Base-by-base conservation (phyloP, 2,888 invertebrate species). In the Lepeophtheirus nordmannii region DNA sequence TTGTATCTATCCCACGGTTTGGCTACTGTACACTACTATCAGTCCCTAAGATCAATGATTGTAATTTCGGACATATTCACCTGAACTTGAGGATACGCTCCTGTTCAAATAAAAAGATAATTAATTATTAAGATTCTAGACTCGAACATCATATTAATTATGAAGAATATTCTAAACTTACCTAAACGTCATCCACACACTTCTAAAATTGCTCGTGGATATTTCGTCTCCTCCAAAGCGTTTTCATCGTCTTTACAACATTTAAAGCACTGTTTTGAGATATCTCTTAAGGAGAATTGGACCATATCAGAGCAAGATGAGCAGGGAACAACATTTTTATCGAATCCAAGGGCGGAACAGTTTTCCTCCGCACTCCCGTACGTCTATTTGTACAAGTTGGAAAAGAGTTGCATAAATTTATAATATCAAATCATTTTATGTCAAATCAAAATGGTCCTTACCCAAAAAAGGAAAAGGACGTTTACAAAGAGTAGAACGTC, bases 171-270 rank as follows among this genome's bases (percentile, higher is more conserved):
- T 11, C 61, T 22, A 23, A 96, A 92, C 10, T 91, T 87, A 68
- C 92, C 91, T 79, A 97, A 92, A 80, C 97, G 97, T 78, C 97
- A 98, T 63, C 93, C 93, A 75, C 97, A 98, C 9, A 97, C 93
- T 81, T 94, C 92, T 57, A 98, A 79, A 68, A 90, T 83, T 0
- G 94, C 97, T 74, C 85, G 87, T 0, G 93, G 87, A 75, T 91
- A 97, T 68, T 85, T 84, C 78, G 86, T 86, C 1, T 76, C 73
- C 12, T 80, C 80, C 1, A 82, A 80, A 9, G 81, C 80, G 56
- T 80, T 78, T 70, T 85, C 83, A 73, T 90, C 87, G 70, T 82
- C 81, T 68, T 86, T 83, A 74, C 90, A 90, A 73, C 91, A 91
- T 74, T 86, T 83, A 68, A 82, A 81, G 72, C 91, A 91, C 70